A percentile compares a stretch with the other conserved stretches of the same genome.
These are phyloP conservation scores for Clavelina lepadiformis DNA, from an alignment of 23 tunicate genomes.

Conservation along the genomic window DNA sequence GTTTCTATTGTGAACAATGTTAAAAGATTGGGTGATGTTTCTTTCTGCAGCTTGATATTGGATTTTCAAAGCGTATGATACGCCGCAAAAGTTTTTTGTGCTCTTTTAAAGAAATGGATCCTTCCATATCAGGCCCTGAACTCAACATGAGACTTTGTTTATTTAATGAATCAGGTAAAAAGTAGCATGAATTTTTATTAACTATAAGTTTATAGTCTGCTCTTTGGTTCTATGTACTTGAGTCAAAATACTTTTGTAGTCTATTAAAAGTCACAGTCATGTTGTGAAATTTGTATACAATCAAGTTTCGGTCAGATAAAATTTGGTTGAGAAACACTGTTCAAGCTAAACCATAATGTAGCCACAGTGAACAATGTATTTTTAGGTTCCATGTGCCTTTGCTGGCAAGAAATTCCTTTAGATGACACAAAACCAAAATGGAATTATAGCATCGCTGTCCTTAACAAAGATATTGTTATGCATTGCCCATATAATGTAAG, in stretches of 20 bases:
- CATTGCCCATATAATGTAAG: background rate
- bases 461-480: conserved; percentile 32
- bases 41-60: conserved; percentile 29
- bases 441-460: conserved; percentile 33
- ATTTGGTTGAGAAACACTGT: no score
- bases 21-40: no score
- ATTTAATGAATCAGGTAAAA: conserved; percentile 43
- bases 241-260: no score
- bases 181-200: no score
- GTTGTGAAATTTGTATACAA: no score
- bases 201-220: no score
- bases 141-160: conserved; percentile 49
- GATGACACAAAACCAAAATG: background rate
- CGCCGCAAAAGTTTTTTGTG: conserved; percentile 8
- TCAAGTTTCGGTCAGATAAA: no score
- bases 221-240: no score
- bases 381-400: conserved; percentile 47
- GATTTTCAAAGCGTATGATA: conserved; percentile 2
- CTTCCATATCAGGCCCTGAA: conserved; percentile 40
- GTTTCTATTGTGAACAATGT: no score
- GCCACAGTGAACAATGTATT: no score
- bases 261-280: no score
- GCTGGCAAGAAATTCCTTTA: conserved; percentile 57
- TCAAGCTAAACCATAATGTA: no score
- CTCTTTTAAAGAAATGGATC: conserved; percentile 29